These are phyloP conservation scores for Melanostoma scalare DNA, from an alignment of 2,888 invertebrate genomes.

Conservation along the genomic window DNA sequence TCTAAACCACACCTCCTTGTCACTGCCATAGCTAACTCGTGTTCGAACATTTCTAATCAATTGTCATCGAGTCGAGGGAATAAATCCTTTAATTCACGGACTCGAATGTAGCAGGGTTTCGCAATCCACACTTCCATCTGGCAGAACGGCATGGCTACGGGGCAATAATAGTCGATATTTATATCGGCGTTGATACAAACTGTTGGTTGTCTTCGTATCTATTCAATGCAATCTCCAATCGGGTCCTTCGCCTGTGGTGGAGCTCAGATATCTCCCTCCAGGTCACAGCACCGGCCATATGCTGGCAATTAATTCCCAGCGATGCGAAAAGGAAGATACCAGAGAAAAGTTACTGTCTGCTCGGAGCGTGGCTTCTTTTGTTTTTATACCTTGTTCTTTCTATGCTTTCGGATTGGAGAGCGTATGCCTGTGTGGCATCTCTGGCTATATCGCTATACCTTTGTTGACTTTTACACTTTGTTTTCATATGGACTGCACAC, in stretches of 20 bases:
- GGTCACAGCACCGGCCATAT: conserved; percentile 45
- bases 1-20: conserved; percentile 9
- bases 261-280: conserved; percentile 36
- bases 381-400: conserved; percentile 32
- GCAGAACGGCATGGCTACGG: conserved; percentile 12
- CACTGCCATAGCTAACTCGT: neutral
- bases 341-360: conserved; percentile 46
- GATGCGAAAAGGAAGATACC: conserved; percentile 67
- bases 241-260: conserved; percentile 28
- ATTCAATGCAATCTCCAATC: conserved; percentile 38
- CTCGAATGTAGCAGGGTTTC: conserved; percentile 24
- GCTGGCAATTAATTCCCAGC: conserved; percentile 65
- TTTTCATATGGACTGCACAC: neutral
- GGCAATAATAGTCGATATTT: conserved; percentile 41
- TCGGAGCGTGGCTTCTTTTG: conserved; percentile 34
- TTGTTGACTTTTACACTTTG: conserved; percentile 34
- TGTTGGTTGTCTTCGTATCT: conserved; percentile 44
- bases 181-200: conserved; percentile 39
- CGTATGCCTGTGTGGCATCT: conserved; percentile 47
- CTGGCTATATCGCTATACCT: conserved; percentile 16
- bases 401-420: conserved; percentile 42
- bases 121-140: conserved; percentile 31
- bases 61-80: conserved; percentile 55
- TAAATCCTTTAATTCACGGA: conserved; percentile 46
- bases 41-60: conserved; percentile 64